Conservation (phyloP, 2,888 invertebrate species). For the Prosopocoilus inquinatus region DNA sequence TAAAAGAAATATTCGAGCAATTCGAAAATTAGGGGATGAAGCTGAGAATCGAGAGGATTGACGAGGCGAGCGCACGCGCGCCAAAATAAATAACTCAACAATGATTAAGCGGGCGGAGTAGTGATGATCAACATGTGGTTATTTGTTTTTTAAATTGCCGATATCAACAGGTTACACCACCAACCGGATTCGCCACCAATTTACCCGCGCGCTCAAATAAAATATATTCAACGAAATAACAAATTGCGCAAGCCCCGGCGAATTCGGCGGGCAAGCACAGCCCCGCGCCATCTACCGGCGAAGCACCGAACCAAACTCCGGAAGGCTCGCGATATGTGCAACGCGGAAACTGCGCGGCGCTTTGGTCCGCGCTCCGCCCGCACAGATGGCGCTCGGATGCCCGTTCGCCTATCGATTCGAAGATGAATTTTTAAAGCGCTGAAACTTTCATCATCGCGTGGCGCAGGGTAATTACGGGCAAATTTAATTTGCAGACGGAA, state of each 20-base stretch:
- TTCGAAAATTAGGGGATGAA: conserved; percentile 15
- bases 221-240: conserved; percentile 33
- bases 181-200: conserved; percentile 24
- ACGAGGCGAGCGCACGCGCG: neutral
- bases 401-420: conserved; percentile 2
- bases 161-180: conserved; percentile 38
- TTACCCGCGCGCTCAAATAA: conserved; percentile 33
- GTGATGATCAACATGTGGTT: conserved; percentile 38
- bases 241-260: conserved; percentile 27
- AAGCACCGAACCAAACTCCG: conserved; percentile 3
- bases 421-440: conserved; percentile 1
- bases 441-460: neutral
- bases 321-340: conserved; percentile 5
- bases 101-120: conserved; percentile 16
- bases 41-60: conserved; percentile 15
- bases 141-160: conserved; percentile 38
- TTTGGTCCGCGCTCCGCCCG: neutral
- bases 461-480: neutral
- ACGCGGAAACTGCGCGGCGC: conserved; percentile 5
- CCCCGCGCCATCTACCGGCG: conserved; percentile 19
- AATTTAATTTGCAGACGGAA: conserved; percentile 1
- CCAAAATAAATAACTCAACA: conserved; percentile 14
- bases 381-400: conserved; percentile 4
- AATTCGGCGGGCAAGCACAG: conserved; percentile 7
- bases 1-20: conserved; percentile 21